Conservation (phyloP, 35 echinoderm and acorn worm genomes). For the Amphiura filiformis region DNA sequence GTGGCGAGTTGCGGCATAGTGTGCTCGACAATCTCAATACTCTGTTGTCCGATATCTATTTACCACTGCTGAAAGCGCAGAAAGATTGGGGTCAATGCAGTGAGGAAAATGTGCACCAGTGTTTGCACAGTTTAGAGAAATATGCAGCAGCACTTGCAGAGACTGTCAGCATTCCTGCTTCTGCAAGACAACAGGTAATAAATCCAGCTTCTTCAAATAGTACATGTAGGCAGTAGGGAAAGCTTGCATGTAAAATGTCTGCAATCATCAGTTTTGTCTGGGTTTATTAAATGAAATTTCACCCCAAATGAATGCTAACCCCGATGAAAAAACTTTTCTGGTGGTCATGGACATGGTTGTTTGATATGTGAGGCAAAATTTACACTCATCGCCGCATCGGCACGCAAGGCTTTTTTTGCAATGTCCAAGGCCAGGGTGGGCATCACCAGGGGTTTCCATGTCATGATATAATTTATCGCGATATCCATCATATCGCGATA, state of each 20-base stretch:
- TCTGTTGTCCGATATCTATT: conserved; percentile 82
- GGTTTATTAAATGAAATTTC: background rate
- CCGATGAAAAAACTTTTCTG: too few relatives aligned
- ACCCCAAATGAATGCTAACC: too few relatives aligned
- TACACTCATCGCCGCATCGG: too few relatives aligned
- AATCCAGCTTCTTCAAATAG: too few relatives aligned
- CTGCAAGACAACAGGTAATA: conserved; percentile 85
- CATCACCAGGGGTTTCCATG: too few relatives aligned
- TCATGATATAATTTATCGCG: too few relatives aligned
- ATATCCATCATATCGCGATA: too few relatives aligned
- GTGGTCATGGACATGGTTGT: too few relatives aligned
- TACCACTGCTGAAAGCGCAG: conserved; percentile 84
- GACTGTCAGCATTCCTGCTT: conserved; percentile 81
- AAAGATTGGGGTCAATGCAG: conserved; percentile 96
- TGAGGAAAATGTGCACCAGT: conserved; percentile 87
- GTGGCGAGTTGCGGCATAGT: conserved; percentile 93
- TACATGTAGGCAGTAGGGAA: too few relatives aligned
- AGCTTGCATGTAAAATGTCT: background rate
- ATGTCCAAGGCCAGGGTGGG: too few relatives aligned
- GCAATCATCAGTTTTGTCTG: background rate
- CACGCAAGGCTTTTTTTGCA: too few relatives aligned
- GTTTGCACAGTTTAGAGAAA: conserved; percentile 73
- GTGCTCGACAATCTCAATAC: conserved; percentile 97
- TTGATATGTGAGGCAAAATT: too few relatives aligned
- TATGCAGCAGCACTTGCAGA: conserved; percentile 81